Base-by-base conservation (phyloP, 2,888 invertebrate genomes). In the Stomorhina lunata region DNA sequence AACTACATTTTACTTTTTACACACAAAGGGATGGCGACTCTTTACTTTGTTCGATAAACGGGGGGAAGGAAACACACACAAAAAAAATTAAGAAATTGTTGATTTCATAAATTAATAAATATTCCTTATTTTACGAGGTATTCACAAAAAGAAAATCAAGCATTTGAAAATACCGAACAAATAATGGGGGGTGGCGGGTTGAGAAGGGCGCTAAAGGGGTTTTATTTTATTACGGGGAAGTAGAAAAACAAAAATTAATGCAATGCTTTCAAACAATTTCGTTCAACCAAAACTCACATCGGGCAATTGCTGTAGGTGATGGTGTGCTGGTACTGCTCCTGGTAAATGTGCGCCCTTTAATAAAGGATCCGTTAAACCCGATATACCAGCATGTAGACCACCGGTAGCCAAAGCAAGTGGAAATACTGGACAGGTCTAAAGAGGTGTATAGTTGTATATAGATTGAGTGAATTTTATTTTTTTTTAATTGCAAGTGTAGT, bases 341-440 rank as follows among this genome's bases (percentile, higher is more conserved):
- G 85, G 87, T 86, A 91, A 90, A 89, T 91, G 91, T 88, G 91
- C 90, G 88, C 91, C 91, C 89, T 91, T 91, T 89, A 91, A 89
- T 87, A 91, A 89, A 88, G 91, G 91, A 90, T 91, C 91, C 89
- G 91, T 88, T 87, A 91, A 89, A 90, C 91, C 91, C 88, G 91
- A 91, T 87, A 91, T 89, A 88, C 91, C 91, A 89, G 91, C 91
- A 88, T 91, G 91, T 87, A 91, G 90, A 88, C 91, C 91, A 90
- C 91, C 91, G 87, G 89, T 85, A 88, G 91, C 91, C 89, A 91
- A 89, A 86, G 91, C 91, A 87, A 91, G 90, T 90, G 91, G 91
- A 91, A 91, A 91, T 87, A 91, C 90, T 90, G 91, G 91, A 88
- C 91, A 91, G 88, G 91, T 90, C 91, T 91, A 89, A 79, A 82